Evolutionary conservation across 64 coral and sea anemone species (phyloP).

Genomic region (Trachythela sp.): DNA sequence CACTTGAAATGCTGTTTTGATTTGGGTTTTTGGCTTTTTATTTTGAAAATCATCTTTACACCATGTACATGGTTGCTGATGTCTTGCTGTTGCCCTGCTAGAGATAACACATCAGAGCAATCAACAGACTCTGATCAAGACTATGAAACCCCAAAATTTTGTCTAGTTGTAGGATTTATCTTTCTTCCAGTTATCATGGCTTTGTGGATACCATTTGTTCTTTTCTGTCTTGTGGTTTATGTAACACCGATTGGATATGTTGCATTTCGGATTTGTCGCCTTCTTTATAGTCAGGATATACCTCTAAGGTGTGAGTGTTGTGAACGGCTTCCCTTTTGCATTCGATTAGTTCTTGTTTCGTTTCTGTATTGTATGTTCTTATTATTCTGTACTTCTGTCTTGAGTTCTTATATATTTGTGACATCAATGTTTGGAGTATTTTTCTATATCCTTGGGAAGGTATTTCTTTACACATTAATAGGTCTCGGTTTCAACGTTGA

Average conservation of each 20-base stretch:
- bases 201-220: slow-evolving; percentile 59
- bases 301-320: slow-evolving; percentile 67
- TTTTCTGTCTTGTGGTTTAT: slow-evolving; percentile 68
- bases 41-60: slow-evolving; percentile 53
- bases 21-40: slow-evolving; percentile 84
- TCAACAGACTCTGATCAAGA: not conserved
- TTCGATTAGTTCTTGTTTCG: slow-evolving; percentile 59
- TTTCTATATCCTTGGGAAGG: slow-evolving; percentile 67
- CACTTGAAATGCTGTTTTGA: slow-evolving; percentile 72
- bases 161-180: slow-evolving; percentile 9
- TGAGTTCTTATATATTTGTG: slow-evolving; percentile 71
- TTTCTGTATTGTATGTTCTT: slow-evolving; percentile 80
- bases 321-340: slow-evolving; percentile 42
- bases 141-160: slow-evolving; percentile 42
- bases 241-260: slow-evolving; percentile 86
- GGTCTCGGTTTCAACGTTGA: slow-evolving; percentile 78
- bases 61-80: slow-evolving; percentile 47
- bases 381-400: slow-evolving; percentile 78
- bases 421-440: slow-evolving; percentile 57
- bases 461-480: slow-evolving; percentile 69
- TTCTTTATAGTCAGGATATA: slow-evolving; percentile 64
- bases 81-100: slow-evolving; percentile 36
- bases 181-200: slow-evolving; percentile 56
- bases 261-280: slow-evolving; percentile 81
- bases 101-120: not conserved